Evolutionary conservation across 2,113 vertebrate species (phyloP).

Genomic region (Pantherophis guttatus): DNA sequence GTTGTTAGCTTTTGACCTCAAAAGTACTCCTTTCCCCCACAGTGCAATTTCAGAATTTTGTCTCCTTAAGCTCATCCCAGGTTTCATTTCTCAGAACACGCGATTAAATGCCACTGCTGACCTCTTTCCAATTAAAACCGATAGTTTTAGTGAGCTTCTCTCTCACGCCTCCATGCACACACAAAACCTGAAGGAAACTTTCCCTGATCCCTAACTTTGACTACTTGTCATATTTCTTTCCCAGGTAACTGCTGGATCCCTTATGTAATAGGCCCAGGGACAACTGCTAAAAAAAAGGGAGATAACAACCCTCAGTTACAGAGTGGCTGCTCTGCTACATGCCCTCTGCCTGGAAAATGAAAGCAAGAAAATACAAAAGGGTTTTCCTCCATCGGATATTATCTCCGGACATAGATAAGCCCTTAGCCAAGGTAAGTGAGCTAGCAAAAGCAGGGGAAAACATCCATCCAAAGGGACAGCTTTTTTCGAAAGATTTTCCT

Average conservation of each 20-base stretch:
- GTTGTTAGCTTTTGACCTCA: not conserved
- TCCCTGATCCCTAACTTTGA: not conserved
- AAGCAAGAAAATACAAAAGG: not conserved
- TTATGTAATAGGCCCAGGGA: not conserved
- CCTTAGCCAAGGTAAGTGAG: not conserved
- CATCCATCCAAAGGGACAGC: not conserved
- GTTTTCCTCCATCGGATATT: not conserved
- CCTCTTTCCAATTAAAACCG: not conserved
- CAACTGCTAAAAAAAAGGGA: not conserved
- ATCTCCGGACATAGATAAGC: not conserved
- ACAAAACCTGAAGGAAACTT: not conserved
- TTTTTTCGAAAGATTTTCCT: constrained; percentile 23
- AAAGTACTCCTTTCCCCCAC: not conserved
- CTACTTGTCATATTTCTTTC: not conserved
- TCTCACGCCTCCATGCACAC: not conserved
- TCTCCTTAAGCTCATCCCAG: not conserved
- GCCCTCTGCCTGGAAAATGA: not conserved
- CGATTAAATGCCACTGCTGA: not conserved
- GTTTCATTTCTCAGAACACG: not conserved
- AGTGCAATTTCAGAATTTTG: not conserved
- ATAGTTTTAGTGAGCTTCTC: not conserved
- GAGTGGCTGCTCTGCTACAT: not conserved
- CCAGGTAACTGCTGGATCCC: not conserved
- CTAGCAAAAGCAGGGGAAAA: not conserved
- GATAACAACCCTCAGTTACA: not conserved